Conservation (phyloP, 2,797 vertebrate genomes). For the Acomys russatus region DNA sequence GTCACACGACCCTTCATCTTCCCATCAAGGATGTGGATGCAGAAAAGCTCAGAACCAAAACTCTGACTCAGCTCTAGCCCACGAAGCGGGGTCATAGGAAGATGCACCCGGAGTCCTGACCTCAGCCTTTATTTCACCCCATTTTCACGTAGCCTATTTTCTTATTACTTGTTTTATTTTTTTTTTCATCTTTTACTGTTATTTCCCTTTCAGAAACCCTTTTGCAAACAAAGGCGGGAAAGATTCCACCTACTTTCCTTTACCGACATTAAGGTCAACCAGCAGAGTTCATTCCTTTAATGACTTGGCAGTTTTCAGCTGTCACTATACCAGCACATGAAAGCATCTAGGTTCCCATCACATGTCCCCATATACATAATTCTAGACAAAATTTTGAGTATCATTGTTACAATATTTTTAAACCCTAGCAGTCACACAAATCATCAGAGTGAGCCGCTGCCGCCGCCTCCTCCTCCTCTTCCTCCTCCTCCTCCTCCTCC, state of each 20-base stretch:
- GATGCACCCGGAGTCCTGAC: not conserved
- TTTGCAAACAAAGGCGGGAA: constrained; percentile 45
- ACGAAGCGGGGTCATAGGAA: not conserved
- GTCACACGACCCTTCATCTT: not conserved
- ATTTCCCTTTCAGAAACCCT: constrained; percentile 4
- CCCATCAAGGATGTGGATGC: not conserved
- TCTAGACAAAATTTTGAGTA: constrained; percentile 57
- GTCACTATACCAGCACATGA: constrained; percentile 49
- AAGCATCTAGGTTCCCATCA: constrained; percentile 42
- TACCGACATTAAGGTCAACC: not conserved
- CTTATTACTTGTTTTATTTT: not conserved
- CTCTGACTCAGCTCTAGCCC: constrained; percentile 36
- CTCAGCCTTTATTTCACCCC: not conserved
- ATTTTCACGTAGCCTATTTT: not conserved
- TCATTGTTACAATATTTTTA: constrained; percentile 44
- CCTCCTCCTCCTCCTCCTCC: too few species aligned
- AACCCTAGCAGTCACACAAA: constrained; percentile 25
- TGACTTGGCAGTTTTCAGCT: constrained; percentile 69
- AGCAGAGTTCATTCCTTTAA: constrained; percentile 8
- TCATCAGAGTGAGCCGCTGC: not conserved
- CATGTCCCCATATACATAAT: constrained; percentile 39
- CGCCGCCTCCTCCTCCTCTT: too few species aligned
- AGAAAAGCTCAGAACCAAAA: not conserved
- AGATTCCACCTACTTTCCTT: constrained; percentile 57
- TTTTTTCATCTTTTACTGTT: constrained; percentile 20